phyloP scores from a whole-genome alignment of 2,888 invertebrate species.

The Tetranychus truncatus region DNA sequence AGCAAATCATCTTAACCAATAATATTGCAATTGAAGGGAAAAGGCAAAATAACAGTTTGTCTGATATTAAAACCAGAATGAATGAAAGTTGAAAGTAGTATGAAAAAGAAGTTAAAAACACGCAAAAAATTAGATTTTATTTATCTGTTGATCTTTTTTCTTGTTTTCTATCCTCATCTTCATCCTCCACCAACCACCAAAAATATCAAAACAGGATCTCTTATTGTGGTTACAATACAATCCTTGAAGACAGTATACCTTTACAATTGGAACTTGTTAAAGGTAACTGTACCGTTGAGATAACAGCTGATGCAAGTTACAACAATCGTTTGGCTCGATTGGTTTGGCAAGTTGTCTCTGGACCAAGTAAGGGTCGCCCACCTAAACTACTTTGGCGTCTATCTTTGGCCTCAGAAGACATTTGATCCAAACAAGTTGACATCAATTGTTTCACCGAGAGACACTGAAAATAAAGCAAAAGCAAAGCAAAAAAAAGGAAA shows the following conservation, averaged over 20 bases:
- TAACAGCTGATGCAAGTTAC: not conserved
- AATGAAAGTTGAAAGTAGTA: too few species aligned
- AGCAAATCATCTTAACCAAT: too few species aligned
- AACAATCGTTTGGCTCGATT: slow-evolving; percentile 9
- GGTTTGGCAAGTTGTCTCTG: slow-evolving; percentile 11
- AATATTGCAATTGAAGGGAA: too few species aligned
- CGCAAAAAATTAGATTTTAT: too few species aligned
- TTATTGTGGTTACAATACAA: slow-evolving; percentile 11
- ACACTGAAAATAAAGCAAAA: too few species aligned
- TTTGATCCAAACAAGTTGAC: not conserved
- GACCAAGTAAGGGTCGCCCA: slow-evolving; percentile 2
- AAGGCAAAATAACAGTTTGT: too few species aligned
- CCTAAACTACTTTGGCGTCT: slow-evolving; percentile 8
- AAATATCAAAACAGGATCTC: slow-evolving; percentile 6
- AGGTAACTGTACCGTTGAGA: slow-evolving; percentile 8
- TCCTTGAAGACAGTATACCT: slow-evolving; percentile 3
- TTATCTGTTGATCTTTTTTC: not conserved
- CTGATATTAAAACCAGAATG: too few species aligned
- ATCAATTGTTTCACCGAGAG: too few species aligned
- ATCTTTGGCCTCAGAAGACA: not conserved
- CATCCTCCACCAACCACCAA: not conserved
- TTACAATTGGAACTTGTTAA: slow-evolving; percentile 4
- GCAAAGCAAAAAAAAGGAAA: too few species aligned
- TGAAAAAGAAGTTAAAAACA: too few species aligned
- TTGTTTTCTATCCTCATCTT: not conserved